Conservation (phyloP, 2,888 invertebrate genomes). For the Marronus borbonicus region DNA sequence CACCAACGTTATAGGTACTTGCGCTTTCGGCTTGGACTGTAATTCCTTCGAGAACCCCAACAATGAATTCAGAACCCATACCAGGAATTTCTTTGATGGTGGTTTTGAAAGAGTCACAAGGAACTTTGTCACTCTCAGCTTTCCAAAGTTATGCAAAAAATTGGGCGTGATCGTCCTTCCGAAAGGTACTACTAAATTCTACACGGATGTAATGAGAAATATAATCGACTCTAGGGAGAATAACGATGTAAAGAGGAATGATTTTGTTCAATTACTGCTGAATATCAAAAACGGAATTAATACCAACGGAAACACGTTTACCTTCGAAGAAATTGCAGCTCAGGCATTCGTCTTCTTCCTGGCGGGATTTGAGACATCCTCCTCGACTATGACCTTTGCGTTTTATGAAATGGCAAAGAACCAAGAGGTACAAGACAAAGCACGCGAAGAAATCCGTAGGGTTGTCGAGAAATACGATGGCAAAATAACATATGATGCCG, state of each 20-base stretch:
- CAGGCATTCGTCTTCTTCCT: constrained; percentile 68
- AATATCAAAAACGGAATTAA: constrained; percentile 54
- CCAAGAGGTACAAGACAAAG: constrained; percentile 67
- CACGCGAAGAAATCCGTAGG: constrained; percentile 66
- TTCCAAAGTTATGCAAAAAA: constrained; percentile 53
- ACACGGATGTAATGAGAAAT: constrained; percentile 59
- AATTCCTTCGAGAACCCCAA: constrained; percentile 33
- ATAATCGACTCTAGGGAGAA: constrained; percentile 58
- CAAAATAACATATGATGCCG: constrained; percentile 66
- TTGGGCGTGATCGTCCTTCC: constrained; percentile 54
- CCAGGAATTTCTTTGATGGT: neutral
- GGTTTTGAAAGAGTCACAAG: constrained; percentile 50
- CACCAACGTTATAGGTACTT: constrained; percentile 38
- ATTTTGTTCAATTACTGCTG: constrained; percentile 66
- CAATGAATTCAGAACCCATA: constrained; percentile 29
- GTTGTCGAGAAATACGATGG: constrained; percentile 62
- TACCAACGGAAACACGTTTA: constrained; percentile 2
- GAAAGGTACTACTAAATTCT: constrained; percentile 60
- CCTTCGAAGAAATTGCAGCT: constrained; percentile 57
- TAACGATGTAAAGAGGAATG: constrained; percentile 57
- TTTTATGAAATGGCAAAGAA: constrained; percentile 67
- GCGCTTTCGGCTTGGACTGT: constrained; percentile 44
- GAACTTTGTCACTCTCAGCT: constrained; percentile 54
- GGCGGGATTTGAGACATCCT: constrained; percentile 70
- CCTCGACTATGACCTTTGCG: constrained; percentile 65